phyloP scores from a whole-genome alignment of 2,888 invertebrate genomes.

The Meandrusa payeni region DNA sequence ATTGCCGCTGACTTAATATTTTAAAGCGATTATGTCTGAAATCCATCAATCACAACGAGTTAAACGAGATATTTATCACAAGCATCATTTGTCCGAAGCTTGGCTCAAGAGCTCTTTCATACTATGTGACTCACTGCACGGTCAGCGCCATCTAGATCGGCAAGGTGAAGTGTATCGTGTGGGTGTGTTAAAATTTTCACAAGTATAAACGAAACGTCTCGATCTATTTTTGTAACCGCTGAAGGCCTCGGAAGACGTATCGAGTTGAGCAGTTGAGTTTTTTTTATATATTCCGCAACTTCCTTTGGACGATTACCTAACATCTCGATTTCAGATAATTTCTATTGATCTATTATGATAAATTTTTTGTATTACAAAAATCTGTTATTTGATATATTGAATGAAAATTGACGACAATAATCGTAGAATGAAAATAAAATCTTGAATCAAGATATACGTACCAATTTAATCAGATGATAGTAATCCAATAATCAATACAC shows the following conservation, averaged over 20 bases:
- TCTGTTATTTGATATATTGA: too few relatives aligned
- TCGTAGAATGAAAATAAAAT: too few relatives aligned
- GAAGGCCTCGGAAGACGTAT: conserved; percentile 67
- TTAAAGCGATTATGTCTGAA: neutral
- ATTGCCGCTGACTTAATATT: neutral
- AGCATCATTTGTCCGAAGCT: conserved; percentile 25
- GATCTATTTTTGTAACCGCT: conserved; percentile 67
- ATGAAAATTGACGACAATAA: too few relatives aligned
- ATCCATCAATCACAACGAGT: conserved; percentile 23
- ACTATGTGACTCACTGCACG: conserved; percentile 54
- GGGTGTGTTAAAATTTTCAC: conserved; percentile 70
- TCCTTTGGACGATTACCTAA: conserved; percentile 66
- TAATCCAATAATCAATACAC: conserved; percentile 60
- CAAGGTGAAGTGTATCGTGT: conserved; percentile 71
- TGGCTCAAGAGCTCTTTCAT: conserved; percentile 32
- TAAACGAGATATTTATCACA: conserved; percentile 12
- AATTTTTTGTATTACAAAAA: too few relatives aligned
- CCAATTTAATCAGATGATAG: conserved; percentile 28
- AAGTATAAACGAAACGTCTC: conserved; percentile 74
- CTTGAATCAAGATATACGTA: conserved; percentile 31
- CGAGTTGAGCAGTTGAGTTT: conserved; percentile 45
- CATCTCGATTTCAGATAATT: neutral
- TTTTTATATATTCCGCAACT: conserved; percentile 51
- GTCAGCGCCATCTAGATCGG: conserved; percentile 72
- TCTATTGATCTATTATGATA: neutral